Evolutionary conservation across 2,888 invertebrate genomes (phyloP).

Genomic region (Capitulum mitella): DNA sequence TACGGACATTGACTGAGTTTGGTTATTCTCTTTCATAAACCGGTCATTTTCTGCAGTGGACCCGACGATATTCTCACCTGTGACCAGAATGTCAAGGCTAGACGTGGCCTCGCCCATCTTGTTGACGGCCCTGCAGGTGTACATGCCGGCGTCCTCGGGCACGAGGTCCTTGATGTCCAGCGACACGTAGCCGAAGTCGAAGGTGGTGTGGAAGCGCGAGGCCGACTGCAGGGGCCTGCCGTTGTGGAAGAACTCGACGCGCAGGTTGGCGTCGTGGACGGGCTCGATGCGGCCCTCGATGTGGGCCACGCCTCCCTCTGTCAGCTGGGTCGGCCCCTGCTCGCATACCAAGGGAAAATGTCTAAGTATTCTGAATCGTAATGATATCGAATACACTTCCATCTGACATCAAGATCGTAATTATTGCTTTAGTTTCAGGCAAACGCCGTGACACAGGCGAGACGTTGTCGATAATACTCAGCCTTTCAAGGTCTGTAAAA

Average conservation of each 20-base stretch:
- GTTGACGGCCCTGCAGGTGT: constrained; percentile 86
- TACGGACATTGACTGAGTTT: too few relatives aligned
- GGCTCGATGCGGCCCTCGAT: constrained; percentile 89
- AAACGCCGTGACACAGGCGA: too few relatives aligned
- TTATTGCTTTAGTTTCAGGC: too few relatives aligned
- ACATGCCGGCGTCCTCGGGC: constrained; percentile 92
- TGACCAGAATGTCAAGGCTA: background rate
- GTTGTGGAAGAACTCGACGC: constrained; percentile 86
- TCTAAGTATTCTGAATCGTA: too few relatives aligned
- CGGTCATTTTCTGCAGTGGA: too few relatives aligned
- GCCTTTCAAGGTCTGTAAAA: too few relatives aligned
- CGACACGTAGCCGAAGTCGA: constrained; percentile 96
- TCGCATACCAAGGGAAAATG: too few relatives aligned
- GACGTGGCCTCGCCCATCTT: constrained; percentile 82
- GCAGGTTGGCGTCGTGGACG: constrained; percentile 78
- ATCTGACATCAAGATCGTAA: too few relatives aligned
- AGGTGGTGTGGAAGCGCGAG: constrained; percentile 84
- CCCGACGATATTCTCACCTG: too few relatives aligned
- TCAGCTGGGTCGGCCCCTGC: constrained; percentile 75
- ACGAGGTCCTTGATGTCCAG: constrained; percentile 90
- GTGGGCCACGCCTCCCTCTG: constrained; percentile 88
- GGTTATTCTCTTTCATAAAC: too few relatives aligned
- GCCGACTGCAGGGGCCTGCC: constrained; percentile 85
- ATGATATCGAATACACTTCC: too few relatives aligned
- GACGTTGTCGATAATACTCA: too few relatives aligned